Base-by-base conservation (phyloP, 1,140 invertebrate genomes). In the Littorina saxatilis region DNA sequence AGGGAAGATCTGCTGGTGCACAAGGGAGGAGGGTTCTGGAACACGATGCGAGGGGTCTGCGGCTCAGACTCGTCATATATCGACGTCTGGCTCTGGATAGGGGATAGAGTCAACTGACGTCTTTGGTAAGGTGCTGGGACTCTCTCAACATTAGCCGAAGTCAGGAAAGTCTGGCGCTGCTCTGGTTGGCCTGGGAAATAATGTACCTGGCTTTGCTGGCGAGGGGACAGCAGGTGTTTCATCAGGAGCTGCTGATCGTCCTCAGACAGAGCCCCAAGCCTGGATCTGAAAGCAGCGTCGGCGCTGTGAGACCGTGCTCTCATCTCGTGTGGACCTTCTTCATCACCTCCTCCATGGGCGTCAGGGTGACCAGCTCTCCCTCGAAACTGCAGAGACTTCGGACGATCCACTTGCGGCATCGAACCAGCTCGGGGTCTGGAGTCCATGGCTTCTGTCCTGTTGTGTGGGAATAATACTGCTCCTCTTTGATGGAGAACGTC, bases 351-450 rank as follows among this genome's bases (percentile, higher is more conserved):
- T 23, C 27, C 39, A 17, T 39, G 35, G 23, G 11, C 7, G 39
- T 43, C 17, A n/a, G 13, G 23, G 7, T 35, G 5, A 13, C 11
- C n/a, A 15, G 32, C 35, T 58, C 23, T n/a, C 35, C 35, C 35
- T 63, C 55, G 1, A 77, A 15, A 13, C n/a, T 52, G 55, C 50
- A 77, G 55, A 27, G 40, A 63, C 11, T 66, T 37, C 32, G 55
- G 76, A n/a, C 76, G 55, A 20, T n/a, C 20, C 1, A 37, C 32
- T 1, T 17, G 58, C 15, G 76, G 58, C 13, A 58, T n/a, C 0
- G 76, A 78, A 4, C 50, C 9, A 37, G 76, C 32, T 40, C 76
- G 52, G 17, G 55, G 76, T 13, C 76, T 61, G n/a, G n/a, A n/a
- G 15, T 40, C 76, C 29, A 5, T 32, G 39, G 27, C 35, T 15